Evolutionary conservation across 2,888 invertebrate genomes (phyloP).

Genomic region (Siphlonurus alternatus): DNA sequence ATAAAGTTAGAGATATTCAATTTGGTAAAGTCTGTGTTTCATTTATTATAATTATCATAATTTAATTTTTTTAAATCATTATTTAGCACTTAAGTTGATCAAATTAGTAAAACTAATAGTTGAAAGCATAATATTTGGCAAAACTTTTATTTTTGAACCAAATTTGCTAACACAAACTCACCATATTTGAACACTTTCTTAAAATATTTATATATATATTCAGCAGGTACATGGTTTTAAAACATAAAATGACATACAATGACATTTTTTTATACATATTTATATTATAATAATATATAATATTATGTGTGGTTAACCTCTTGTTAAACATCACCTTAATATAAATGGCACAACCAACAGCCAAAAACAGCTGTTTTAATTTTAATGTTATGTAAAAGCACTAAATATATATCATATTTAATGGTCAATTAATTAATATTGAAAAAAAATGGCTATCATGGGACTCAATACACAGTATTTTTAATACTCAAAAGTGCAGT

Average conservation of each 20-base stretch:
- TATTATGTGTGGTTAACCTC: background rate
- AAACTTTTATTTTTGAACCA: too few species aligned
- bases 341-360: background rate
- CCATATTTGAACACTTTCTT: too few species aligned
- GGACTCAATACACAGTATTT: background rate
- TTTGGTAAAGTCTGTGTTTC: too few species aligned
- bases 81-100: too few species aligned
- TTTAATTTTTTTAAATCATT: too few species aligned
- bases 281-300: background rate
- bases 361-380: background rate
- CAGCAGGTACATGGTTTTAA: background rate
- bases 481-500: background rate
- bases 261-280: background rate
- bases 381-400: background rate
- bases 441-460: background rate
- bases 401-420: background rate
- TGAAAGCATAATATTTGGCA: too few species aligned
- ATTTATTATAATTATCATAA: too few species aligned
- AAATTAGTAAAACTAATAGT: too few species aligned
- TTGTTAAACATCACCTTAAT: background rate
- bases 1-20: too few species aligned
- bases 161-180: too few species aligned
- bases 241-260: background rate
- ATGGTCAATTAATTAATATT: background rate
- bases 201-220: background rate